Evolutionary conservation across 2,113 vertebrate species (phyloP), one percentile per base, ranked within the genome.

Genomic region (Alexandromys fortis): DNA sequence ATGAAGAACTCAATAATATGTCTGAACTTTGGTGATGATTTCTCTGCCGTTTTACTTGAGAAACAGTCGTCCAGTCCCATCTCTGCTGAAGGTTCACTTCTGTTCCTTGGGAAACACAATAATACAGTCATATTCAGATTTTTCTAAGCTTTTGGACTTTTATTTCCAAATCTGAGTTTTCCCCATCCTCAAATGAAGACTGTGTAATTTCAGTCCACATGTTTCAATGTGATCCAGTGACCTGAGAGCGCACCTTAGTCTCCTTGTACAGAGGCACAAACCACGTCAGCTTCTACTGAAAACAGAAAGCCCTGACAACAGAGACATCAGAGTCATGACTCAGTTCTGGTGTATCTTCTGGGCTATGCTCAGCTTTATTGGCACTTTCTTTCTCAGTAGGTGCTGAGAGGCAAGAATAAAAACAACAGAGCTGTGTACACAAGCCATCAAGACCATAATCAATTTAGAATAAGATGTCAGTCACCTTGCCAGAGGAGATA

Each of bases 1-100:
- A 70, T 28, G 61, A 73, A 78, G 89, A 78, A 86, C 49, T 97
- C 95, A 88, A 81, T 96, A 98, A 93, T 96, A 70, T 67, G 55
- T 82, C 28, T 42, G 76, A 93, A 92, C 63, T 42, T 94, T 92
- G 87, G 78, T 70, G 28, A 26, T 47, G 58, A 86, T 89, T 87
- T 9, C 28, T 8, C 24, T 13, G 55, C 26, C 88, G 81, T 89
- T 83, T 87, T 86, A 65, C 94, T 11, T 16, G 52, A 91, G 33
- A 90, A 96, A 81, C 35, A 95, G 52, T 45, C 79, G 33, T 42
- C 45, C 82, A 42, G 68, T 47, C 49, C 63, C 76, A 22, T 83
- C 49, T 3, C 65, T 47, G 28, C 42, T 55, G 86, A 96, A 89
- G 96, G 96, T 49, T 92, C 42, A 49, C n/a, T 85, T 55, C 45